Evolutionary conservation across 2,888 invertebrate species (phyloP).

Genomic region (Physocephala rufipes): DNA sequence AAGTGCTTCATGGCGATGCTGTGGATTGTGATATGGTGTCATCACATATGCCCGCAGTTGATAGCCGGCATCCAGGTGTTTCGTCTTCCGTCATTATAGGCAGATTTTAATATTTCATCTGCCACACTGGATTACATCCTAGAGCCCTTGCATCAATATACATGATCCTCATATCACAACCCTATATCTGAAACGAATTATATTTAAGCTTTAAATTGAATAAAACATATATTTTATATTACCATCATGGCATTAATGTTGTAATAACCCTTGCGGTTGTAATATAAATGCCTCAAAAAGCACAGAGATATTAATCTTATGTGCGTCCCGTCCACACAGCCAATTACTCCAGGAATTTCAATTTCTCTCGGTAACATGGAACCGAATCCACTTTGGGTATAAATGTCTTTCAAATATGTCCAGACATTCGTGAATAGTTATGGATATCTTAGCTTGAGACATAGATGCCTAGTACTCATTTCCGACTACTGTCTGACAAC

Average conservation of each 20-base stretch:
- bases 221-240: background rate
- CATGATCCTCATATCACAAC: too few relatives aligned
- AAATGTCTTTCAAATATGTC: background rate
- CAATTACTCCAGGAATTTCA: background rate
- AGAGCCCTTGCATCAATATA: too few relatives aligned
- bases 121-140: too few relatives aligned
- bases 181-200: too few relatives aligned
- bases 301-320: background rate
- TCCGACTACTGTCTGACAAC: background rate
- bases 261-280: background rate
- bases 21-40: background rate
- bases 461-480: background rate
- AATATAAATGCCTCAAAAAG: background rate
- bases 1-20: background rate
- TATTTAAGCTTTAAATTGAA: too few relatives aligned
- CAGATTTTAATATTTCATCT: too few relatives aligned
- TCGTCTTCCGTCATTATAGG: too few relatives aligned
- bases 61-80: background rate
- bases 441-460: background rate
- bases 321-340: conserved; percentile 3
- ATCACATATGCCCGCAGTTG: background rate
- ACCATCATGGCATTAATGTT: background rate
- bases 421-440: background rate
- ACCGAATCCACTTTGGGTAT: background rate
- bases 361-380: background rate